These are phyloP conservation scores for Synergus itoensis DNA, from an alignment of 2,888 invertebrate genomes.

Conservation along the genomic window DNA sequence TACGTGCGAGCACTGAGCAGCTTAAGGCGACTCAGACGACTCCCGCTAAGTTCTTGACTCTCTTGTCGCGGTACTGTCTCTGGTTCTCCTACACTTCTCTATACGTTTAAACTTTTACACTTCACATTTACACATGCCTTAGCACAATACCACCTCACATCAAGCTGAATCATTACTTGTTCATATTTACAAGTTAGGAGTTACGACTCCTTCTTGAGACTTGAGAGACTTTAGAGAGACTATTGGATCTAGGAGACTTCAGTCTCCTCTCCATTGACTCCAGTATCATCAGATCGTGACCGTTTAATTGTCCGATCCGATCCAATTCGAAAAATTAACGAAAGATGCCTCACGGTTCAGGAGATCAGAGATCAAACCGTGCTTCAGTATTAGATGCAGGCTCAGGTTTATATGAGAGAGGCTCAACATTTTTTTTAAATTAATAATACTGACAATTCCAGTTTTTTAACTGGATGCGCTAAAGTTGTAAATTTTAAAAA, in stretches of 20 bases:
- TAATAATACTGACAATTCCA: not conserved
- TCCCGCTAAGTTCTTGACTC: conserved; percentile 43
- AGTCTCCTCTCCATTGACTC: conserved; percentile 33
- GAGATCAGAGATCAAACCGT: conserved; percentile 19
- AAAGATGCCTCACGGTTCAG: conserved; percentile 20
- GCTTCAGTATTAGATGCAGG: not conserved
- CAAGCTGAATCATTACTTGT: conserved; percentile 24
- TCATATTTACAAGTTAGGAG: conserved; percentile 24
- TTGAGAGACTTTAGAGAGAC: not conserved
- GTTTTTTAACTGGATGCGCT: too few species aligned
- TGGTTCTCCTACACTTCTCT: not conserved
- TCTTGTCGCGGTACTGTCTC: conserved; percentile 16
- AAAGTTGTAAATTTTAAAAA: too few species aligned
- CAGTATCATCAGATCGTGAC: conserved; percentile 44
- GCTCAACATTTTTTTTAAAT: not conserved
- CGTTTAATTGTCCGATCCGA: conserved; percentile 58
- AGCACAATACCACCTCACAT: conserved; percentile 7
- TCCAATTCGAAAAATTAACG: conserved; percentile 52
- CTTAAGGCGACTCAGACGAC: conserved; percentile 55
- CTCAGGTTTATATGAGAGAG: not conserved
- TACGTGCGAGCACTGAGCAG: conserved; percentile 53
- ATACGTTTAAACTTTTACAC: not conserved
- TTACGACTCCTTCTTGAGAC: conserved; percentile 23
- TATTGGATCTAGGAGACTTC: not conserved
- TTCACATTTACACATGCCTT: not conserved